phyloP scores from a whole-genome alignment of 2,797 vertebrate species.

The Notoglanidium macrostoma region DNA sequence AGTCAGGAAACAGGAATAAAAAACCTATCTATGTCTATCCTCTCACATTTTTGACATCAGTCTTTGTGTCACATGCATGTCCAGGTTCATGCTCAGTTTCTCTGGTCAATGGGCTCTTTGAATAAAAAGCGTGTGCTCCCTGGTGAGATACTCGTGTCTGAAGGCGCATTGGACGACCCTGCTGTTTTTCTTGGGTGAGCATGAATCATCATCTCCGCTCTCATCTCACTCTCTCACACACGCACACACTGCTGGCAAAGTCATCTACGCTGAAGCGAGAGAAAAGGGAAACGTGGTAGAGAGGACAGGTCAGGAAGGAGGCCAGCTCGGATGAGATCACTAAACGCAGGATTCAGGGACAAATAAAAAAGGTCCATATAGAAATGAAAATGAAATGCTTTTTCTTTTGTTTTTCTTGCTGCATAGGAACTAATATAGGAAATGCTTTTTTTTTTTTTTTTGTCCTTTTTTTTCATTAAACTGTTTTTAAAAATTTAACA shows the following conservation, averaged over 20 bases:
- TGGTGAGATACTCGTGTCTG: slow-evolving; percentile 32
- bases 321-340: slow-evolving; percentile 10
- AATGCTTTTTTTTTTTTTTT: not conserved
- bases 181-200: slow-evolving; percentile 53
- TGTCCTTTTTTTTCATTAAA: too few relatives aligned
- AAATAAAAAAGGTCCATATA: not conserved
- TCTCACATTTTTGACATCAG: not conserved
- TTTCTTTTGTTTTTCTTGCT: too few relatives aligned
- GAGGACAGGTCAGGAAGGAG: not conserved
- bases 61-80: slow-evolving; percentile 4
- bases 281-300: not conserved
- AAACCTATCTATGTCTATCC: not conserved
- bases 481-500: not conserved
- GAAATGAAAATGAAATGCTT: not conserved
- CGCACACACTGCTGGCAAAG: slow-evolving; percentile 28
- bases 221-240: not conserved
- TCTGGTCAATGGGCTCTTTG: slow-evolving; percentile 47
- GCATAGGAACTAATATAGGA: too few relatives aligned
- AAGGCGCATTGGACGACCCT: slow-evolving; percentile 36
- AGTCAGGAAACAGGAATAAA: not conserved
- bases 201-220: slow-evolving; percentile 45
- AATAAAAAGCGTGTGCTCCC: slow-evolving; percentile 46
- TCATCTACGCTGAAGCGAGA: slow-evolving; percentile 14
- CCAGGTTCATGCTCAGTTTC: slow-evolving; percentile 22
- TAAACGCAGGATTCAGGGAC: not conserved